Evolutionary conservation across 1,140 invertebrate species (phyloP), one percentile per base, ranked within the genome.

Genomic region (Micrasema minimum): DNA sequence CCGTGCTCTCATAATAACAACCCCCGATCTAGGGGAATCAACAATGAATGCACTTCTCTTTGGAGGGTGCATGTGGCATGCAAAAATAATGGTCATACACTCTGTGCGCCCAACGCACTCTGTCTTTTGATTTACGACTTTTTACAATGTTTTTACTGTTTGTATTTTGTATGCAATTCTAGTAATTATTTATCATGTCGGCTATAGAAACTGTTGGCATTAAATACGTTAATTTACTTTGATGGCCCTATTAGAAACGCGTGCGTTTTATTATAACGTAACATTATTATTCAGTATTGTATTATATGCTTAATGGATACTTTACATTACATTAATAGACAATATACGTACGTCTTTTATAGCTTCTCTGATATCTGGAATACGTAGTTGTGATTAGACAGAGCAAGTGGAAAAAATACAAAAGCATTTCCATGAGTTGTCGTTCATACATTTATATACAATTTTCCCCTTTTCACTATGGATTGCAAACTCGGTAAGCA

Each of bases 101-200:
- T 57, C 23, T 43, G 65, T 41, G 51, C 65, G 46, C 23, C 65
- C 46, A 23, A 43, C 65, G 65, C 50, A 35, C 51, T 46, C 64
- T 57, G 26, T 67, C 46, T 53, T 67, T 67, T 67, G 65, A 67
- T 67, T 67, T 67, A 67, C 46, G 65, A 41, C 35, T 67, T 67
- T 67, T 67, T 57, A 67, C 65, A 57, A 66, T 67, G 65, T 67
- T 67, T 67, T 67, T 67, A 53, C 64, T 35, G 65, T 41, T 37
- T 16, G 51, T 18, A 50, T 67, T 67, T 67, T 67, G 65, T 57
- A 50, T 41, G 65, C 65, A 55, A 57, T 67, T 45, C 51, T 26
- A 37, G 51, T 57, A 67, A 67, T 67, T 67, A 67, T 67, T 57
- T 55, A 57, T 41, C 65, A 31, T 31, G 41, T 16, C 16, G 43